Evolutionary conservation across 2,888 invertebrate species (phyloP).

Genomic region (Plemyria rubiginata): DNA sequence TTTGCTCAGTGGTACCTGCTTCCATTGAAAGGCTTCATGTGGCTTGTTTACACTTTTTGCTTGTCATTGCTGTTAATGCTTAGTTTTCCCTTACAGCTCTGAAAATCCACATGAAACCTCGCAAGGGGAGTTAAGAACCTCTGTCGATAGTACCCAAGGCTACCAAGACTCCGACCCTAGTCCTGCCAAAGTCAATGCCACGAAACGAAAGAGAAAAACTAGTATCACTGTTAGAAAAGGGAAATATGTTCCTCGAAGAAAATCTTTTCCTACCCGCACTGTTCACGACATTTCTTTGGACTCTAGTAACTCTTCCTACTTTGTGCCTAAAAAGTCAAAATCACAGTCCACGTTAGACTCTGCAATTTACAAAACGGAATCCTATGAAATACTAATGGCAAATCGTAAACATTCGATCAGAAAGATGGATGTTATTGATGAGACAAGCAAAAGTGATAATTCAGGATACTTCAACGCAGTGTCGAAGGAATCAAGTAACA

Average conservation of each 20-base stretch:
- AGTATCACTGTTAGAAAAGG: conserved; percentile 46
- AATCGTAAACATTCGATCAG: conserved; percentile 38
- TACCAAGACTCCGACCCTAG: conserved; percentile 71
- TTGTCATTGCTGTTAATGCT: conserved; percentile 39
- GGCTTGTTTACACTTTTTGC: conserved; percentile 44
- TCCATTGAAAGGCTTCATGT: conserved; percentile 62
- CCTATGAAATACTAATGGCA: conserved; percentile 66
- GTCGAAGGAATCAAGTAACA: conserved; percentile 33
- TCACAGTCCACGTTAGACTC: conserved; percentile 48
- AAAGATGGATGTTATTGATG: conserved; percentile 59
- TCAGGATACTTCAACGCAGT: conserved; percentile 34
- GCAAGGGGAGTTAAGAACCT: conserved; percentile 50
- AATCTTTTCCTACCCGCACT: conserved; percentile 37
- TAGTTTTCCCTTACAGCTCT: conserved; percentile 54
- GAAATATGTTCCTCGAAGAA: conserved; percentile 47
- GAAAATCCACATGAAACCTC: conserved; percentile 43
- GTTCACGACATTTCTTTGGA: conserved; percentile 56
- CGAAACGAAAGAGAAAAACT: conserved; percentile 54
- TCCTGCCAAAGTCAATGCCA: conserved; percentile 46
- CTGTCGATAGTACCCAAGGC: conserved; percentile 68
- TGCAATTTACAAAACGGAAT: conserved; percentile 66
- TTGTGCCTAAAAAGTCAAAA: conserved; percentile 37
- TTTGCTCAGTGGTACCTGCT: conserved; percentile 62
- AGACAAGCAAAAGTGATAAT: conserved; percentile 46
- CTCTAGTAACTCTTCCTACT: conserved; percentile 56